phyloP scores from a whole-genome alignment of 2,888 invertebrate genomes.

The Aproaerema taeniolella region DNA sequence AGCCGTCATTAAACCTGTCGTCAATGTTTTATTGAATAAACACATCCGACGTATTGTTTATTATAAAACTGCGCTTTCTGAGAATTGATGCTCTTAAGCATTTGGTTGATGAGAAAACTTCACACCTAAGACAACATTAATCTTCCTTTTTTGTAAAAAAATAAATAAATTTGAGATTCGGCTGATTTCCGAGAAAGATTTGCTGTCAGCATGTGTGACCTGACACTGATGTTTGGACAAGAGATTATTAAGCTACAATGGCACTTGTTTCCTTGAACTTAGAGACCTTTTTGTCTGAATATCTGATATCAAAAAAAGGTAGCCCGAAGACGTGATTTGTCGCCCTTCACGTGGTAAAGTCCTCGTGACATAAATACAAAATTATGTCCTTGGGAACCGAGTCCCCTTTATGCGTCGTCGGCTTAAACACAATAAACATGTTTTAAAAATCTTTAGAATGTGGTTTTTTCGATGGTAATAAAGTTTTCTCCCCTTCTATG shows the following conservation, averaged over 20 bases:
- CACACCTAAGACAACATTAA: constrained; percentile 58
- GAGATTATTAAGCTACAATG: constrained; percentile 15
- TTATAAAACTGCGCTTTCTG: constrained; percentile 24
- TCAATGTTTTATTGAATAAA: constrained; percentile 6
- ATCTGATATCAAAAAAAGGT: constrained; percentile 14
- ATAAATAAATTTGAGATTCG: constrained; percentile 40
- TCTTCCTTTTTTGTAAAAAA: constrained; percentile 41
- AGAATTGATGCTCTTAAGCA: constrained; percentile 28
- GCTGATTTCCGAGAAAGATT: constrained; percentile 46
- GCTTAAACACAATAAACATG: constrained; percentile 45
- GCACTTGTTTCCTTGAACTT: constrained; percentile 7
- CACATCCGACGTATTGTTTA: constrained; percentile 3
- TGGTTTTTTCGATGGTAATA: constrained; percentile 38
- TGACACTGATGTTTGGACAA: constrained; percentile 31
- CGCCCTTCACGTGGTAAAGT: constrained; percentile 33
- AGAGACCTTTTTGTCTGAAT: constrained; percentile 19
- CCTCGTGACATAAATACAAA: constrained; percentile 42
- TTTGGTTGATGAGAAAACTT: constrained; percentile 38
- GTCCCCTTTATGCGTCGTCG: constrained; percentile 34
- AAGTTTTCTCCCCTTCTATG: constrained; percentile 27
- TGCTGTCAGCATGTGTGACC: constrained; percentile 31
- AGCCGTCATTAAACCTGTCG: constrained; percentile 8
- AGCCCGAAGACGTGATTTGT: constrained; percentile 43
- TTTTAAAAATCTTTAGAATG: constrained; percentile 40
- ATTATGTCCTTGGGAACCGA: constrained; percentile 60